phyloP scores from a whole-genome alignment of 2,888 invertebrate species.

The Drosophila colorata region DNA sequence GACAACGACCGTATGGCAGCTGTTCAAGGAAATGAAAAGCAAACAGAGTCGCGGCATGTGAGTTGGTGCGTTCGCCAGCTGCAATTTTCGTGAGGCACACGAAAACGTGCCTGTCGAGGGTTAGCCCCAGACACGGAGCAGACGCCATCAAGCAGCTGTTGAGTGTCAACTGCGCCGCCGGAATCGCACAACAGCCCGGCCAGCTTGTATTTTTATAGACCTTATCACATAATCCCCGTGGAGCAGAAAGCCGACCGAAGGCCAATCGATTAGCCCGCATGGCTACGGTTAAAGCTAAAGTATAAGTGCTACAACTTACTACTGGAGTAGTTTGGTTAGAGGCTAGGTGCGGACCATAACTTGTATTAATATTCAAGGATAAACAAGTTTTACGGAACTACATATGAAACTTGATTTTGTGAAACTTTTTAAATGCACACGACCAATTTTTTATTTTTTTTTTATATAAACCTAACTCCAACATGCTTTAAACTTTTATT shows the following conservation, averaged over 20 bases:
- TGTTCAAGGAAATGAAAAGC: conserved; percentile 79
- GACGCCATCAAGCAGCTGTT: conserved; percentile 58
- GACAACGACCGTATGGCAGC: conserved; percentile 63
- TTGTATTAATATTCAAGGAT: no score
- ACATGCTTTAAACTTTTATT: no score
- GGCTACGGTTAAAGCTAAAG: conserved; percentile 12
- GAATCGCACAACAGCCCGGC: conserved; percentile 54
- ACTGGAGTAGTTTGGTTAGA: background rate
- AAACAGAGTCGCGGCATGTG: conserved; percentile 59
- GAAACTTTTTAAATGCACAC: no score
- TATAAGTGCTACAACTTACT: conserved; percentile 11
- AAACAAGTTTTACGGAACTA: no score
- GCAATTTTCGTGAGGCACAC: conserved; percentile 60
- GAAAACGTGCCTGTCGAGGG: conserved; percentile 74
- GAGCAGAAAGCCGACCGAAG: conserved; percentile 14
- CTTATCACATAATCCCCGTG: conserved; percentile 49
- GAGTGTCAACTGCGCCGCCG: conserved; percentile 64
- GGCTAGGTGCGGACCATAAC: conserved; percentile 14
- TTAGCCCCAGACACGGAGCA: conserved; percentile 67
- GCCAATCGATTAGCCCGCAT: conserved; percentile 63
- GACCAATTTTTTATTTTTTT: no score
- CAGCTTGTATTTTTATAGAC: conserved; percentile 47
- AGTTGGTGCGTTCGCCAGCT: conserved; percentile 17
- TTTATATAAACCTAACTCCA: no score
- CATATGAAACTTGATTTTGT: no score